Evolutionary conservation across 2,888 invertebrate species (phyloP), one percentile per base, ranked within the genome.

Genomic region (Dinocampus coccinellae): DNA sequence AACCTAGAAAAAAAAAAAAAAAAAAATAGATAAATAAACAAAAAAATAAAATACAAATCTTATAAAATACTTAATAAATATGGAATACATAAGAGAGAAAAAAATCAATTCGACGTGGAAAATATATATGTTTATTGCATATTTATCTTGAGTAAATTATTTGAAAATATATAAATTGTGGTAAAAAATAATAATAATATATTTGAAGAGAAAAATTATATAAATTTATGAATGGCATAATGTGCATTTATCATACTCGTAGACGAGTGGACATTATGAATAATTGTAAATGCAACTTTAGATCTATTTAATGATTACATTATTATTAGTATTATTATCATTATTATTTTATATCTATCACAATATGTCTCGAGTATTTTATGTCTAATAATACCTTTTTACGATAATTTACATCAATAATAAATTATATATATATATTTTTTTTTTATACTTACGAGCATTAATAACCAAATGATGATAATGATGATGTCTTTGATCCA

Each of bases 401-500:
- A 47, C 42, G 6, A 16, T 47, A 7, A 47, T 6, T 16, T 47
- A 2, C 1, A 47, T 3, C 7, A 20, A 47, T n/a, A 20, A 58
- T 63, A 55, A 61, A 65, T 52, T 33, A 16, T 70, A 13, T 6
- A 29, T n/a, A 26, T 22, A 39, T 57, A 7, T 42, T 4, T 29
- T 29, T 29, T 7, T n/a, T n/a, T n/a, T n/a, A 53, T 55, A 16
- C 34, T 20, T 68, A 86, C 80, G 69, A 85, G 58, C 7, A 87
- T 78, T 0, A 82, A n/a, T 0, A 85, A 16, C 73, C 84, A 84
- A 24, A 88, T 16, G 2, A 82, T 1, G 57, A 77, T 64, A 39
- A 88, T 82, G 57, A 78, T 22, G 3, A 80, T 47, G 68, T 85
- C 86, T 71, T 88, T 88, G 26, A 77, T 71, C 2, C 73, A 47